These are phyloP conservation scores for Trypoxylus dichotomus DNA, from an alignment of 1,140 invertebrate species.

Conservation along the genomic window DNA sequence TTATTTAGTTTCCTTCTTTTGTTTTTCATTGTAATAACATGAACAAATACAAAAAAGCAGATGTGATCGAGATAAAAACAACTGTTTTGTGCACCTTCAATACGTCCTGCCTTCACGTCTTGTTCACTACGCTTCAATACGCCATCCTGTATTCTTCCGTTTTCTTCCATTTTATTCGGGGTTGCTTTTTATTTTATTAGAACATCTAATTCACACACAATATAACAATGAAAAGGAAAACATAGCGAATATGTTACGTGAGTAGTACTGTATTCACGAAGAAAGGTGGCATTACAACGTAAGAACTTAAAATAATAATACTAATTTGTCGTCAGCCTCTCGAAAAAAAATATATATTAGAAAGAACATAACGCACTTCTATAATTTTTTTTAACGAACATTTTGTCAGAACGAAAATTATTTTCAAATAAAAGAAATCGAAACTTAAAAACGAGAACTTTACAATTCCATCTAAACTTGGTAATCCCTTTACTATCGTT, in stretches of 20 bases:
- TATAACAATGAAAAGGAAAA: constrained; percentile 38
- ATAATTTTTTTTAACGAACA: not conserved
- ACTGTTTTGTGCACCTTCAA: constrained; percentile 8
- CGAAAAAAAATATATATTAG: not conserved
- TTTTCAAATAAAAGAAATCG: not conserved
- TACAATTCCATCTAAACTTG: constrained; percentile 11
- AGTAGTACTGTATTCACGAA: not conserved
- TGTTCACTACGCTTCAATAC: not conserved
- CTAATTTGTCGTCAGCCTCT: constrained; percentile 11
- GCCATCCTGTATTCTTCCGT: not conserved
- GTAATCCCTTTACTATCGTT: not conserved
- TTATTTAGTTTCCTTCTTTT: constrained; percentile 21
- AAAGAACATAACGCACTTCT: not conserved
- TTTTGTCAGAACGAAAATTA: no score
- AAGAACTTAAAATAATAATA: constrained; percentile 15
- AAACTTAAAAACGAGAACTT: not conserved
- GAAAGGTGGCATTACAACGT: not conserved
- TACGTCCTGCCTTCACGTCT: not conserved
- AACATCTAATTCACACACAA: constrained; percentile 43
- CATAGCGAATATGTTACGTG: not conserved
- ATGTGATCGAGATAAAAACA: constrained; percentile 24
- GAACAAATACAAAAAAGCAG: constrained; percentile 27
- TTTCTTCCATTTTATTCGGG: not conserved
- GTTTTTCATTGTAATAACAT: constrained; percentile 28
- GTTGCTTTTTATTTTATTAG: constrained; percentile 34